Evolutionary conservation across 2,797 vertebrate genomes (phyloP), one percentile per base, ranked within the genome.

Genomic region (Taeniopygia guttata): DNA sequence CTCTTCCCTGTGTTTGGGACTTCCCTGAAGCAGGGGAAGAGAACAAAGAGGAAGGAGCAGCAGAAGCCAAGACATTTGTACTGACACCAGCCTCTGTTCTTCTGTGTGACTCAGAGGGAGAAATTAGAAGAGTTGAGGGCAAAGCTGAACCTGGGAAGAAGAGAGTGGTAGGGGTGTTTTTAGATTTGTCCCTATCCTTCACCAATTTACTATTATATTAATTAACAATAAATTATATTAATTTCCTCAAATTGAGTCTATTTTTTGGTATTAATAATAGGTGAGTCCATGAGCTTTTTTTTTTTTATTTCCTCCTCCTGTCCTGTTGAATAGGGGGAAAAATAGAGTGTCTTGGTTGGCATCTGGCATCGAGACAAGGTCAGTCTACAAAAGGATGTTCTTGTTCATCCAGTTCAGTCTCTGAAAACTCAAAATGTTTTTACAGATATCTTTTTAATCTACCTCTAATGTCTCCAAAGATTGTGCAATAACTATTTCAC

Each of bases 31-130:
- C 34, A 66, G 13, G 6, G 1, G 5, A 63, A 70, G 15, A 36
- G 15, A 3, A 0, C 48, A 23, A 83, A 11, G 25, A 43, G 10
- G 18, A 63, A 68, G 46, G 6, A 59, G 6, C 1, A 8, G 9
- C 14, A 66, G 20, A 45, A 15, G 46, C 5, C 38, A 54, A 40
- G 23, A 5, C 1, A 34, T 68, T 22, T 17, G 20, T 51, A 64
- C 10, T 58, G 26, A 82, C 17, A 4, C 1, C 15, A 68, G 1
- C 3, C 12, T 34, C 36, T 5, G 1, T n/a, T 15, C 6, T 4
- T 3, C 10, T 52, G 8, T 45, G 38, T 7, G 0, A 3, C 8
- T 49, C 34, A 48, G 7, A 23, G 7, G 10, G 13, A 88, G 38
- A 25, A 80, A 10, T 19, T 32, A 48, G 36, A 49, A 29, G 16